Base-by-base conservation (phyloP, 2,797 vertebrate genomes). In the Sebastes vulpes region DNA sequence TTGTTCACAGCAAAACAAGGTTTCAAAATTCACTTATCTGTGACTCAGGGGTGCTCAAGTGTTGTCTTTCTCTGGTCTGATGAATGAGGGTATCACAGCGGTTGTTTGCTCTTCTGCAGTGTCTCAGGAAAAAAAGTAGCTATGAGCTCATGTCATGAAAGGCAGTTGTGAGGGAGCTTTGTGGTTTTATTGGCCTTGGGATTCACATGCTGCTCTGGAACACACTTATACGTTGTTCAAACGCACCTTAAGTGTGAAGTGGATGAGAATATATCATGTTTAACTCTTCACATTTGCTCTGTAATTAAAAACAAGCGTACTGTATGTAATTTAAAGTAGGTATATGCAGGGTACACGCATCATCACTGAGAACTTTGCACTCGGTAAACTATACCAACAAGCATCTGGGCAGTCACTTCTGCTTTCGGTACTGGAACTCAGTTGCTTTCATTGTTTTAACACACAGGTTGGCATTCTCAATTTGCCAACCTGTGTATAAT, bases 1-100 rank as follows among this genome's bases (percentile, higher is more conserved):
- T 89, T 90, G 88, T 85, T 92, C 81, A 65, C 52, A 56, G 81
- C 63, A 84, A 86, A 91, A 85, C 71, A 81, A 78, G 80, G 70
- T 85, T 84, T 85, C 76, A 75, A 57, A 73, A 81, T 84, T 84
- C 82, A 89, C 82, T 92, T 86, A 83, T 86, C 79, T 80, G 75
- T 42, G 87, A 91, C 85, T 88, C 77, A 59, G 83, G 77, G 87
- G 77, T 77, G 77, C 87, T 85, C 75, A 65, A 75, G 72, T 78
- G 86, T 75, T 83, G 77, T 77, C 82, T 89, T 72, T 84, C 76
- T 72, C 64, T 52, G 79, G 77, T 82, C 83, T 86, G 90, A 87
- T 82, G 88, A 82, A 84, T 73, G 82, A 79, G 79, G 72, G 68
- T 60, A 83, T 79, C 71, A 46, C 71, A 58, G 69, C n/a, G 31